Evolutionary conservation across 2,113 vertebrate species (phyloP), one percentile per base, ranked within the genome.

Genomic region (Toxotes jaculatrix): DNA sequence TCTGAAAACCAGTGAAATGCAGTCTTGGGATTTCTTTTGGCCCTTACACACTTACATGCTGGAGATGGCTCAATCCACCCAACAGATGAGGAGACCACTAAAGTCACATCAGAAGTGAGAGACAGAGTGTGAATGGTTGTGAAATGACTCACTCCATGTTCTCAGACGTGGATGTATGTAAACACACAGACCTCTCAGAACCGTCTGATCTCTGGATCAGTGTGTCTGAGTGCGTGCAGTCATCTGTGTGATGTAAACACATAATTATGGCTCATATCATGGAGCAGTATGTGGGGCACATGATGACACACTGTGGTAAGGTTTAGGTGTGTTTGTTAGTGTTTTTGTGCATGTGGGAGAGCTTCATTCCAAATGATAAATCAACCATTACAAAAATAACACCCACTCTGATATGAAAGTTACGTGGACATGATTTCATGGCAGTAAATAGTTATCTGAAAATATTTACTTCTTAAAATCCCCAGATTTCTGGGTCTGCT

Each of bases 191-290:
- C n/a, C 42, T 67, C 68, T 79, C 32, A 19, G 23, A 68, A 23
- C 73, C 42, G 74, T 77, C 86, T 90, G 59, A 80, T 85, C 80
- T 80, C 21, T 64, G 89, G 90, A 81, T 90, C 83, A 84, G 74
- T 64, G 9, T 43, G 83, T 91, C 87, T 92, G 82, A 40, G 6
- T 64, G 57, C 17, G 43, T 62, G 56, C 21, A 42, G 53, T 32
- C 77, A 19, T 4, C 57, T 5, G 38, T 47, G 66, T 60, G 76
- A 91, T 66, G 79, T 64, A 81, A 91, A 87, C 80, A 79, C 64
- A 69, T 43, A 34, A 45, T 85, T 85, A 74, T 64, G 51, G 43
- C 23, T 59, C 21, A 32, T 16, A 19, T 69, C 53, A 9, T 32
- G 38, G 62, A 13, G 53, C 8, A 10, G 47, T n/a, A 7, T 1